Percentiles rank a stretch among this genome's conserved stretches.
Conservation (phyloP, 2,113 vertebrate genomes). For the Thermophis baileyi region DNA sequence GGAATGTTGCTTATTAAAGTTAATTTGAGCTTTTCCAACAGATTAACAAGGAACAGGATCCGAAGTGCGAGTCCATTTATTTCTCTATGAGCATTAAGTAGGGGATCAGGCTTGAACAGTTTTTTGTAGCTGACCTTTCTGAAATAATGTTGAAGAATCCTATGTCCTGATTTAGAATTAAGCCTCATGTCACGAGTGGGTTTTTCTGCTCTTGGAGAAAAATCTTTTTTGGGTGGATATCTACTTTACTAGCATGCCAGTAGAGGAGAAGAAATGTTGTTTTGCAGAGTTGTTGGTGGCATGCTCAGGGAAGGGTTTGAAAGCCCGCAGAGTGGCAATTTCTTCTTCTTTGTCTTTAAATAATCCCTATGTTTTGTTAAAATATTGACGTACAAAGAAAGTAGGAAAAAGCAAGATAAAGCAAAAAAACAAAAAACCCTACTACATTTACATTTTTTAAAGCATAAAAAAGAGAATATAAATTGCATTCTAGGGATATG, state of each 20-base stretch:
- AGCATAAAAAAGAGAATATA: background rate
- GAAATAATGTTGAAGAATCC: background rate
- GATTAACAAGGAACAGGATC: conserved; percentile 8
- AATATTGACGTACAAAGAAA: background rate
- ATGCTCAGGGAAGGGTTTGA: background rate
- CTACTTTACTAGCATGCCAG: background rate
- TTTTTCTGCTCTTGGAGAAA: background rate
- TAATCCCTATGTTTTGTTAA: background rate
- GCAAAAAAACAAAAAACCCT: background rate
- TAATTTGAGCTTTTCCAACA: conserved; percentile 14
- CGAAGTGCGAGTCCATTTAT: conserved; percentile 4
- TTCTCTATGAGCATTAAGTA: background rate
- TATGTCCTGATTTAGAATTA: background rate
- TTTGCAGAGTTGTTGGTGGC: background rate
- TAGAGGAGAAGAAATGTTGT: background rate
- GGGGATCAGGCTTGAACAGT: background rate
- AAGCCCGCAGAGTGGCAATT: background rate
- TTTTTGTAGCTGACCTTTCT: background rate
- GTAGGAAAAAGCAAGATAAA: background rate
- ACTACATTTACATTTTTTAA: background rate
- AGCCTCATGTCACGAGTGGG: background rate
- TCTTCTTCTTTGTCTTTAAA: background rate
- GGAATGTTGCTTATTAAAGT: background rate
- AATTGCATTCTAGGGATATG: background rate
- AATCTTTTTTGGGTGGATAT: background rate